These are phyloP conservation scores for Prochilodus magdalenae DNA, from an alignment of 2,113 vertebrate genomes.

Conservation along the genomic window DNA sequence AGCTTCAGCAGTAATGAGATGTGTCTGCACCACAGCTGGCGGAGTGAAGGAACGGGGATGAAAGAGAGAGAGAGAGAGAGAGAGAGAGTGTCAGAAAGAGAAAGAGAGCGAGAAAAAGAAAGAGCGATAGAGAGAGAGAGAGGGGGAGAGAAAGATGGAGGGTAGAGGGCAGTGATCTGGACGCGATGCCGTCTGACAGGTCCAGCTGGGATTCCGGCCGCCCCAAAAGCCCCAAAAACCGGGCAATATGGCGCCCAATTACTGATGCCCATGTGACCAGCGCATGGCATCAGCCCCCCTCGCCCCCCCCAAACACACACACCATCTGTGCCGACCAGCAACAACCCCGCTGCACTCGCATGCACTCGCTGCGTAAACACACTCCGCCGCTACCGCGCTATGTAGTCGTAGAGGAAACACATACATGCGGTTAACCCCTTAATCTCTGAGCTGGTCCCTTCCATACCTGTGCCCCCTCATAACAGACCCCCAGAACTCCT, in stretches of 20 bases:
- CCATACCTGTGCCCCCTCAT: too few relatives aligned
- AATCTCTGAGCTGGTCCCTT: not conserved
- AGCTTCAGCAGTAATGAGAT: conserved; percentile 21
- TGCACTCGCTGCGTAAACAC: conserved; percentile 65
- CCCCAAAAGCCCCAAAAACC: conserved; percentile 78
- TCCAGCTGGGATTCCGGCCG: conserved; percentile 82
- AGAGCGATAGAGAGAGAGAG: conserved; percentile 60
- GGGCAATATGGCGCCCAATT: conserved; percentile 84
- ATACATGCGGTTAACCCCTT: not conserved
- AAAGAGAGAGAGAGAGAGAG: conserved; percentile 9
- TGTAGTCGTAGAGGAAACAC: not conserved
- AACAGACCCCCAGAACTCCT: too few relatives aligned
- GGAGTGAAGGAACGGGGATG: not conserved
- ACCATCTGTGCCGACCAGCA: conserved; percentile 82
- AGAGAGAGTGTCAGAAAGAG: not conserved
- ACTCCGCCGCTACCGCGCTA: conserved; percentile 24
- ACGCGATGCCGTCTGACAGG: conserved; percentile 83
- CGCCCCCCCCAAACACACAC: conserved; percentile 60
- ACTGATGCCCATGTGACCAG: conserved; percentile 81
- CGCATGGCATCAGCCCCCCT: conserved; percentile 69
- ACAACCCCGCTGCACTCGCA: conserved; percentile 74
- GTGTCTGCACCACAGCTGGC: conserved; percentile 13
- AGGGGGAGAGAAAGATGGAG: conserved; percentile 63
- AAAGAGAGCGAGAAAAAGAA: conserved; percentile 37
- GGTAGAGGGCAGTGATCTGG: conserved; percentile 79